Percentiles rank a stretch among this genome's conserved stretches.
These are phyloP conservation scores for Stenichneumon culpator DNA, from an alignment of 2,888 invertebrate genomes.

Conservation along the genomic window DNA sequence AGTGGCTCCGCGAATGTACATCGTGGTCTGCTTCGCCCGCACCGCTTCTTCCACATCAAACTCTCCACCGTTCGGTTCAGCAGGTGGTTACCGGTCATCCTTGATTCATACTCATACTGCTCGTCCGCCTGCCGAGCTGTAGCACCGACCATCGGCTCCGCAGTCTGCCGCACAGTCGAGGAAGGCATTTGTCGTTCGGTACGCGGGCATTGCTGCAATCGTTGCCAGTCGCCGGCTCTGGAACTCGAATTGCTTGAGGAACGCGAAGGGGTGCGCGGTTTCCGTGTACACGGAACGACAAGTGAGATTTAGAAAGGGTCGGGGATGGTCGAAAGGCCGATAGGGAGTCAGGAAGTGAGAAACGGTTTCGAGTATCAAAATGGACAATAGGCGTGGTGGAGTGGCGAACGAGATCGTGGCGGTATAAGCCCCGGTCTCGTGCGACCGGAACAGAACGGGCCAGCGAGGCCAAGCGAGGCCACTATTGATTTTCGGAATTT, in stretches of 20 bases:
- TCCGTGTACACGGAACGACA: background rate
- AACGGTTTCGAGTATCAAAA: constrained; percentile 63
- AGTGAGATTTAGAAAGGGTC: constrained; percentile 36
- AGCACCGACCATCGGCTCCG: background rate
- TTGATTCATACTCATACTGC: background rate
- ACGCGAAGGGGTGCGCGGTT: constrained; percentile 1
- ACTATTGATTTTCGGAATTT: constrained; percentile 77
- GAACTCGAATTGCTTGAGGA: constrained; percentile 23
- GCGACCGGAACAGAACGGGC: constrained; percentile 50
- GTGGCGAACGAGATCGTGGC: constrained; percentile 29
- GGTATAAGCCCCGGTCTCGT: constrained; percentile 47
- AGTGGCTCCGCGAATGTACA: too few relatives aligned
- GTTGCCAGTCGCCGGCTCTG: constrained; percentile 5
- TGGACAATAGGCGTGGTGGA: constrained; percentile 61
- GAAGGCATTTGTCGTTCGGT: background rate
- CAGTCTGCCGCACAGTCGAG: background rate
- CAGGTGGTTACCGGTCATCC: background rate
- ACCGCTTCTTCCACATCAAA: too few relatives aligned
- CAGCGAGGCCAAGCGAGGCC: constrained; percentile 51
- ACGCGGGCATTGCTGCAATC: background rate
- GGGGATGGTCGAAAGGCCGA: constrained; percentile 12
- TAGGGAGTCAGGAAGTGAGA: constrained; percentile 44
- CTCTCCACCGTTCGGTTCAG: background rate
- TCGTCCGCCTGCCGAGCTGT: background rate
- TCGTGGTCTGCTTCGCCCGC: too few relatives aligned